These are phyloP conservation scores for Hepsetus odoe DNA, from an alignment of 2,113 vertebrate species.

Conservation along the genomic window DNA sequence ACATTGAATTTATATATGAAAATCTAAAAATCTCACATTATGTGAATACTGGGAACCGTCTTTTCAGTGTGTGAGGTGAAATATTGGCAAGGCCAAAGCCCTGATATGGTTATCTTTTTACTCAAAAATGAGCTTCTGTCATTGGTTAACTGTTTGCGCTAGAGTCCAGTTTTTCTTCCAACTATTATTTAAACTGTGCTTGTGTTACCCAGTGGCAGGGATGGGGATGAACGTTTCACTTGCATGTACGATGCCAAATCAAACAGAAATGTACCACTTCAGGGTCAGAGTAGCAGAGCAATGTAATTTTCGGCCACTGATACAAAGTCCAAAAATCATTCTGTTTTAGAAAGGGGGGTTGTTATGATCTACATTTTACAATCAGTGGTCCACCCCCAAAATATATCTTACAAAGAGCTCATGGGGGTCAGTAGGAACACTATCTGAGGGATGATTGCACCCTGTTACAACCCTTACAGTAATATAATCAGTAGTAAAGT, in stretches of 20 bases:
- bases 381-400: constrained; percentile 18
- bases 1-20: not conserved
- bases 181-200: not conserved
- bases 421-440: not conserved
- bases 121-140: constrained; percentile 40
- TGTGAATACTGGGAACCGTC: too few relatives aligned
- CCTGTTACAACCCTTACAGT: not conserved
- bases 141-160: constrained; percentile 61
- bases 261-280: constrained; percentile 13
- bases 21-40: not conserved
- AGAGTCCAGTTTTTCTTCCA: not conserved
- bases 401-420: constrained; percentile 21
- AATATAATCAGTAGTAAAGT: constrained; percentile 6
- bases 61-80: too few relatives aligned
- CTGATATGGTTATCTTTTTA: constrained; percentile 56
- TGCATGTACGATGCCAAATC: not conserved
- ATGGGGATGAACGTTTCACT: constrained; percentile 1
- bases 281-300: not conserved
- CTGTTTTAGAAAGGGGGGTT: not conserved
- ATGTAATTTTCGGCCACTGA: constrained; percentile 20
- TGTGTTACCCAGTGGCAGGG: not conserved
- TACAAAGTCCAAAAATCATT: not conserved
- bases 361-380: not conserved
- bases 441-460: constrained; percentile 3
- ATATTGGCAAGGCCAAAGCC: constrained; percentile 13